phyloP scores from a whole-genome alignment of 2,888 invertebrate genomes.

The Agyllia agylla region DNA sequence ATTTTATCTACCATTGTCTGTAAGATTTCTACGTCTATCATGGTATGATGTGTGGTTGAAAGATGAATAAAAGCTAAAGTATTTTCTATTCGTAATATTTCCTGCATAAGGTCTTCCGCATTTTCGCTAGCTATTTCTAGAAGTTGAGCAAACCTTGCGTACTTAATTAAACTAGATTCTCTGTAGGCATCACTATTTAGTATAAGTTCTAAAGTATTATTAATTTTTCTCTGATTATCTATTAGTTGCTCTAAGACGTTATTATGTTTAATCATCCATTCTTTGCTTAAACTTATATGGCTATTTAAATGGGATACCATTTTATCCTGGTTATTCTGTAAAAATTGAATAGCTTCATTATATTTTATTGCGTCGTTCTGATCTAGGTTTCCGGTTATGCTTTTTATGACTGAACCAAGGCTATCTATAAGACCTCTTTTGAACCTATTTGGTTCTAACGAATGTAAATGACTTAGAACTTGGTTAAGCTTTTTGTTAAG shows the following conservation, averaged over 20 bases:
- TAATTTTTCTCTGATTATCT: constrained; percentile 59
- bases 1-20: constrained; percentile 47
- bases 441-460: constrained; percentile 4
- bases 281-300: constrained; percentile 69
- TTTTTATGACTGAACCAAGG: constrained; percentile 71
- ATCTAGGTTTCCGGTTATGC: constrained; percentile 72
- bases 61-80: constrained; percentile 61
- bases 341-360: constrained; percentile 59
- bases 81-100: constrained; percentile 67
- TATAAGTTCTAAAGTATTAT: constrained; percentile 32
- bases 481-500: constrained; percentile 7
- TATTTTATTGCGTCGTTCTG: constrained; percentile 72
- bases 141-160: constrained; percentile 61
- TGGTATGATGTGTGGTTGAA: constrained; percentile 59
- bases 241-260: constrained; percentile 26
- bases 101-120: constrained; percentile 43
- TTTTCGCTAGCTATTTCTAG: constrained; percentile 57
- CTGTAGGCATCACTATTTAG: constrained; percentile 11
- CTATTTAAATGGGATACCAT: constrained; percentile 65
- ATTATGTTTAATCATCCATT: constrained; percentile 52
- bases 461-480: not conserved
- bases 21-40: constrained; percentile 52
- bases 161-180: constrained; percentile 56
- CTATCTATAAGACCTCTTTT: constrained; percentile 57
- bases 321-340: constrained; percentile 67